Evolutionary conservation across 2,113 vertebrate species (phyloP), one percentile per base, ranked within the genome.

Genomic region (Rostratula benghalensis): DNA sequence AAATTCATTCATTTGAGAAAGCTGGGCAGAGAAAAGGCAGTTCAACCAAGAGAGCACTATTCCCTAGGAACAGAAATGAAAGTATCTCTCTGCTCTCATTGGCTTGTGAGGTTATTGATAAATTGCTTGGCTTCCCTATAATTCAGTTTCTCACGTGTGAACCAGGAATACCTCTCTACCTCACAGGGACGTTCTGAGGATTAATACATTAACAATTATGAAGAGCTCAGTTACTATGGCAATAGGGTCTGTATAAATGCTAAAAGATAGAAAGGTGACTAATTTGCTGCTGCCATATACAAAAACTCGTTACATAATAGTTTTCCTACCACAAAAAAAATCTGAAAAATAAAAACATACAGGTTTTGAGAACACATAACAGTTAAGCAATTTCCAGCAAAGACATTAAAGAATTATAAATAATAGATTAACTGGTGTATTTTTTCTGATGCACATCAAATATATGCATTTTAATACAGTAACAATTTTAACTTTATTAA

Each of bases 181-280:
- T 89, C 94, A 43, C 51, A 64, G 83, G 74, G 83, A 82, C 75
- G 56, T 64, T 87, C 83, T 78, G 77, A 76, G 61, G 59, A 96
- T 93, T 96, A 97, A 93, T 83, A 89, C 67, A 88, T 93, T 87
- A 97, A 94, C 81, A 50, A 73, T 94, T 79, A 84, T 33, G 69
- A 96, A 75, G 74, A 93, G 94, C 96, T 92, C 94, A 78, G 95
- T 96, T 96, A 94, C 95, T 96, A 96, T 96, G 95, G 94, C 91
- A 97, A 96, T 96, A 53, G 57, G 70, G 92, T 68, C 92, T 90
- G 91, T 33, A 89, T n/a, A 93, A 95, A 93, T 35, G 46, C 61
- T 81, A 87, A 87, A 95, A 93, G 93, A 94, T 63, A 87, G 95
- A 96, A 95, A 97, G 95, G 95, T 95, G 92, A 94, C 94, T 97